Base-by-base conservation (phyloP, 2,797 vertebrate species). In the Coccyzus lansbergi region DNA sequence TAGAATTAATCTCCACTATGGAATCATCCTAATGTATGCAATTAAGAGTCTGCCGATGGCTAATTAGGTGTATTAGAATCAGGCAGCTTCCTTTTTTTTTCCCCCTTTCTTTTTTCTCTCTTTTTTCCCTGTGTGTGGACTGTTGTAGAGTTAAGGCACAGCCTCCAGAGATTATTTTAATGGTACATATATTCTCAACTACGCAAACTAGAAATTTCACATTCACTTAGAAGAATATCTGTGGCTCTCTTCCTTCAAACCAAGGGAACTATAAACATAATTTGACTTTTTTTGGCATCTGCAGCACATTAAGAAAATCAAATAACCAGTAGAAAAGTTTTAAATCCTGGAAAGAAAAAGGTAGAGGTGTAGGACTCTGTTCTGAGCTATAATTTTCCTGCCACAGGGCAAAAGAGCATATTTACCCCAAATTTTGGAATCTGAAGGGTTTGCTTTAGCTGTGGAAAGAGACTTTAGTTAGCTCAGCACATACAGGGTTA, bases 11-110 rank as follows among this genome's bases (percentile, higher is more conserved):
- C 99, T 99, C 98, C 98, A 98, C 98, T 98, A 98, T 99, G 99
- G 99, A 99, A 99, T 99, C 98, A 98, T 98, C 98, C 98, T 99
- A 99, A 99, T 99, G 99, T 99, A 99, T 99, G 99, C 99, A 99
- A 99, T 99, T 99, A 99, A 99, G 98, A 99, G 98, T 98, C 98
- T 99, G 99, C 98, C 98, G 98, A 99, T 99, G 99, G 99, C 98
- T 99, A 99, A 99, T 99, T 99, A 99, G 99, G 98, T 99, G 98
- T 98, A 98, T 98, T 98, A 98, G 98, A 98, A 98, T 98, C 97
- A 98, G 98, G 97, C 97, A 96, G 98, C 98, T 98, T 97, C 97
- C 88, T 94, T 94, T 94, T 91, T 91, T 92, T 72, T 78, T 36
- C 28, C 36, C 31, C 19, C 21, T 25, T 28, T 12, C 3, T 7